Evolutionary conservation across 2,888 invertebrate species (phyloP).

Genomic region (Eristalis intricaria): DNA sequence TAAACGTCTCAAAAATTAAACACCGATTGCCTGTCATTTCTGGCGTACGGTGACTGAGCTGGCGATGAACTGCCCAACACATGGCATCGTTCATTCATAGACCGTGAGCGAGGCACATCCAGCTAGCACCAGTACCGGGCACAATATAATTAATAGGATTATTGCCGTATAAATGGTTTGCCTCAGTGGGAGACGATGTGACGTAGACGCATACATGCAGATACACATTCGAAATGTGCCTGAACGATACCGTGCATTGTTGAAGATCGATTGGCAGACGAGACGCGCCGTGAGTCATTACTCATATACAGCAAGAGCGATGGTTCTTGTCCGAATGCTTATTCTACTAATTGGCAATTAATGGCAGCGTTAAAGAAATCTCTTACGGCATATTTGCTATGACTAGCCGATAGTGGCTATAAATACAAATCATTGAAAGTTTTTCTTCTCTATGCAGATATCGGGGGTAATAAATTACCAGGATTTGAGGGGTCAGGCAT

Average conservation of each 20-base stretch:
- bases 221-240: background rate
- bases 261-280: constrained; percentile 6
- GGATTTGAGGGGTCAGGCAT: background rate
- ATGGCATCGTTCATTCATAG: constrained; percentile 1
- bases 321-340: constrained; percentile 33
- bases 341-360: constrained; percentile 49
- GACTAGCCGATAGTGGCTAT: background rate
- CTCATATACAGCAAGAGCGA: constrained; percentile 32
- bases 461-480: background rate
- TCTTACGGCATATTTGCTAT: constrained; percentile 6
- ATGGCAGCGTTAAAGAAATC: constrained; percentile 46
- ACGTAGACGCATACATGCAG: background rate
- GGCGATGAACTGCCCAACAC: background rate
- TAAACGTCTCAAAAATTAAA: constrained; percentile 2
- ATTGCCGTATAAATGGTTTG: background rate
- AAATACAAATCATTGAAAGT: background rate
- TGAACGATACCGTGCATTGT: background rate
- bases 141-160: constrained; percentile 6
- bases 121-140: background rate
- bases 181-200: background rate
- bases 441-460: background rate
- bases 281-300: constrained; percentile 19
- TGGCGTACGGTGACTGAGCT: background rate
- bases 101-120: background rate
- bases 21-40: background rate